Evolutionary conservation across 53 echinoderm and acorn worm species (phyloP), one percentile per base, ranked within the genome.

Genomic region (Patiria pectinifera): DNA sequence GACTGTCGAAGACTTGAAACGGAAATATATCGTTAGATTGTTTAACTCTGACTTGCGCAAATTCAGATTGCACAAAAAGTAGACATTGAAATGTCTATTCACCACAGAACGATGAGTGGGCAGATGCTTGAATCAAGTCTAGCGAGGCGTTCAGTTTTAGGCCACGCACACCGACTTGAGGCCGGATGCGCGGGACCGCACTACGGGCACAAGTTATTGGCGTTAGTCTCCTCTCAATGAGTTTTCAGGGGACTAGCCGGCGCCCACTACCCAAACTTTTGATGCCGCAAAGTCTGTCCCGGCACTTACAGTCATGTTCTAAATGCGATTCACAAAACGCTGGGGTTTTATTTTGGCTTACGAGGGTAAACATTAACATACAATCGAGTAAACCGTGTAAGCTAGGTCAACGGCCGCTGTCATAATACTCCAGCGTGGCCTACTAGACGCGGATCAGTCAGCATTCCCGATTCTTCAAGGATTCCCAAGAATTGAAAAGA

Each of bases 401-500:
- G 24, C 6, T 74, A 74, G 74, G 74, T 24, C 74, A 24, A 74
- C 74, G 74, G 15, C 69, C 69, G 69, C 21, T 69, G 69, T 74
- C 66, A 14, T 23, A 23, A 74, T 24, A 24, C 24, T 21, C 15
- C 4, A 74, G 24, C 74, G 74, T 74, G 21, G 9, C 18, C 14
- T 3, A 66, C 14, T 16, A 66, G 19, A 66, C 66, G 14, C 13
- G 15, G 15, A 18, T 66, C 66, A 66, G 15, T 66, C 66, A 66
- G 19, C 66, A 66, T 3, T 23, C 24, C 4, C 24, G 18, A 22
- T 11, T 9, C 79, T 78, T 24, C 79, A 46, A 46, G 16, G 46
- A 78, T 78, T 78, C 79, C 14, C 45, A 78, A 78, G 79, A 78
- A 78, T 10, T 47, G 23, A 74, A 11, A 78, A 11, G 45, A 78